Conservation (phyloP, 2,113 vertebrate species). For the Lutjanus erythropterus region DNA sequence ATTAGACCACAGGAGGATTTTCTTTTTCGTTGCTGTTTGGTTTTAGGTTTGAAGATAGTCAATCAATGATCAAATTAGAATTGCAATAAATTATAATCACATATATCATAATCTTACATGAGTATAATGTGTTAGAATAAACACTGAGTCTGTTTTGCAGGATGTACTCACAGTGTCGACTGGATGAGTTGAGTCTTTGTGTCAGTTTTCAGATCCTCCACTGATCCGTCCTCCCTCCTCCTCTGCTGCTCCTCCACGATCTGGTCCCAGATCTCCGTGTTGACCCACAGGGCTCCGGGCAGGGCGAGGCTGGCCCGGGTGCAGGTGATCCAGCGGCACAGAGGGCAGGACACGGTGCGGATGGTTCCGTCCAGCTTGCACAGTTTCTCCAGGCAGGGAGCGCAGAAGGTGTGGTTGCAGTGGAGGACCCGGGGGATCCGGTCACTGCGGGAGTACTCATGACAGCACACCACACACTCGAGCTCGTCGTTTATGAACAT, state of each 20-base stretch:
- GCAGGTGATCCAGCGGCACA: slow-evolving; percentile 76
- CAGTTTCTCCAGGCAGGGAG: slow-evolving; percentile 59
- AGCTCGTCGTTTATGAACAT: slow-evolving; percentile 22
- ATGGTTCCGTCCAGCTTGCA: neutral
- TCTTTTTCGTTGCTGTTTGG: too few relatives aligned
- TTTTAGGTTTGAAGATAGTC: neutral
- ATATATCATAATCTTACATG: too few relatives aligned
- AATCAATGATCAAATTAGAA: neutral
- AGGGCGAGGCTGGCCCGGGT: slow-evolving; percentile 21
- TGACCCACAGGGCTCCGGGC: slow-evolving; percentile 55
- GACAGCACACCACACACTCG: slow-evolving; percentile 66
- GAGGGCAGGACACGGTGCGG: slow-evolving; percentile 57
- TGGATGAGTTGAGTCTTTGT: rapidly evolving
- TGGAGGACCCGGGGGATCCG: slow-evolving; percentile 67
- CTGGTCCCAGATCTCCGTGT: slow-evolving; percentile 71
- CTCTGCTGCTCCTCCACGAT: neutral
- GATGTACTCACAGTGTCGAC: slow-evolving; percentile 26
- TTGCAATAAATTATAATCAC: neutral
- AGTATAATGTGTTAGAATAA: too few relatives aligned
- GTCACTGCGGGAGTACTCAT: slow-evolving; percentile 26
- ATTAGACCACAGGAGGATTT: too few relatives aligned
- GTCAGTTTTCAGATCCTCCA: neutral
- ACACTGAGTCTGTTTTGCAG: neutral
- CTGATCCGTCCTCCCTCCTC: rapidly evolving
- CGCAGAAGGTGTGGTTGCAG: slow-evolving; percentile 75